Percentiles rank a stretch among this genome's conserved stretches.
phyloP scores from a whole-genome alignment of 2,113 vertebrate species.

The Chloropsis hardwickii region DNA sequence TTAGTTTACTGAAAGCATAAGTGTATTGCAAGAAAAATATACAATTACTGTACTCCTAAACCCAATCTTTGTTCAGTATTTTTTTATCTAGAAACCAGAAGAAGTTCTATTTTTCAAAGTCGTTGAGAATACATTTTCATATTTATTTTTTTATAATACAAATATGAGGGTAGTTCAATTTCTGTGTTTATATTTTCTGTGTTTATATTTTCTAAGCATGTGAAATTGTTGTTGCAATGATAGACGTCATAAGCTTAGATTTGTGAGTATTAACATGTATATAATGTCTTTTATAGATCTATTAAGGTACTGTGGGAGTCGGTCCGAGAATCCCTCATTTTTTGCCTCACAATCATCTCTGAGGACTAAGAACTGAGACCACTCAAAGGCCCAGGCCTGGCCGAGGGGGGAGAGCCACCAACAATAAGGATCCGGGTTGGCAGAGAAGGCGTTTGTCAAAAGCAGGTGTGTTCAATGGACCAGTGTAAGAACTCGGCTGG shows the following conservation, averaged over 20 bases:
- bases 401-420: no score
- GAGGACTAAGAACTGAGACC: no score
- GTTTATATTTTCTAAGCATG: neutral
- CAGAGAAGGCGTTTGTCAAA: no score
- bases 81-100: neutral
- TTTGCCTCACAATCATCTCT: no score
- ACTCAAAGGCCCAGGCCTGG: no score
- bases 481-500: no score
- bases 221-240: neutral
- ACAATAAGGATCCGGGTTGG: no score
- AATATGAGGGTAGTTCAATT: neutral
- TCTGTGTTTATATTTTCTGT: neutral
- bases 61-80: accelerated
- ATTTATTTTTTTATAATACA: neutral
- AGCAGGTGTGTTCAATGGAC: no score
- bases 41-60: neutral
- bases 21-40: neutral
- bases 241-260: neutral
- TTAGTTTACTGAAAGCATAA: neutral
- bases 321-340: no score
- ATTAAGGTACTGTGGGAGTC: no score
- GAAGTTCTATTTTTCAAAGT: neutral
- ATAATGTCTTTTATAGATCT: neutral
- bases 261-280: neutral
- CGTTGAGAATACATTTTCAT: neutral